phyloP scores from a whole-genome alignment of 1,140 invertebrate genomes.

The Drosophila orosa region DNA sequence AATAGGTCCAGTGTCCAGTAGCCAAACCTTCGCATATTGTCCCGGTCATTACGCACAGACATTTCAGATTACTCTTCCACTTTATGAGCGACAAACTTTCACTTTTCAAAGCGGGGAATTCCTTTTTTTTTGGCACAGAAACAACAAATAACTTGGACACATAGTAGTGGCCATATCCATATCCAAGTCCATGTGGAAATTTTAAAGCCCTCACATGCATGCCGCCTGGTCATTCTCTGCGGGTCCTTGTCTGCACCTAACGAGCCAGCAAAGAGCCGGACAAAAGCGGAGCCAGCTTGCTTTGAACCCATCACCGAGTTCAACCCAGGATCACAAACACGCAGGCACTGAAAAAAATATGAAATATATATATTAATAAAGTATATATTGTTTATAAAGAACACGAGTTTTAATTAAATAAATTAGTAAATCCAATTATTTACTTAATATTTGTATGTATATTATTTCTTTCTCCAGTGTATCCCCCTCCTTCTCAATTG shows the following conservation, averaged over 20 bases:
- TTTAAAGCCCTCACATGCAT: constrained; percentile 60
- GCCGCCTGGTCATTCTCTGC: constrained; percentile 50
- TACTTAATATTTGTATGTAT: not conserved
- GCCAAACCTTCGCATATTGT: constrained; percentile 35
- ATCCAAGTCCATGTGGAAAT: constrained; percentile 45
- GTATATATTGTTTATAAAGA: too few species aligned
- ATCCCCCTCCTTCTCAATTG: not conserved
- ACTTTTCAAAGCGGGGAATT: constrained; percentile 47
- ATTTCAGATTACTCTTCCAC: constrained; percentile 53
- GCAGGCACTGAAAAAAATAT: constrained; percentile 1
- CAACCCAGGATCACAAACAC: constrained; percentile 8
- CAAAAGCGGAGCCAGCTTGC: constrained; percentile 34
- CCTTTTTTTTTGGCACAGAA: constrained; percentile 11
- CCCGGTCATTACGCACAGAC: constrained; percentile 53
- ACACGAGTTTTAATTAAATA: too few species aligned
- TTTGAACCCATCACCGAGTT: constrained; percentile 44
- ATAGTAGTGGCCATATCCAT: constrained; percentile 34
- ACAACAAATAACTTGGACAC: constrained; percentile 39
- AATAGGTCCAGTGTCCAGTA: constrained; percentile 22
- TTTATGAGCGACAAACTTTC: constrained; percentile 56
- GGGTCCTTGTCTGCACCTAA: constrained; percentile 62
- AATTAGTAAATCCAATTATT: not conserved
- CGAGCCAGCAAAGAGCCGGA: constrained; percentile 50
- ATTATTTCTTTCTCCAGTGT: not conserved
- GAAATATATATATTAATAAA: not conserved